Percentiles rank a stretch among this genome's conserved stretches.
Conservation (phyloP, 2,888 invertebrate species). For the Acanthacorydalis orientalis region DNA sequence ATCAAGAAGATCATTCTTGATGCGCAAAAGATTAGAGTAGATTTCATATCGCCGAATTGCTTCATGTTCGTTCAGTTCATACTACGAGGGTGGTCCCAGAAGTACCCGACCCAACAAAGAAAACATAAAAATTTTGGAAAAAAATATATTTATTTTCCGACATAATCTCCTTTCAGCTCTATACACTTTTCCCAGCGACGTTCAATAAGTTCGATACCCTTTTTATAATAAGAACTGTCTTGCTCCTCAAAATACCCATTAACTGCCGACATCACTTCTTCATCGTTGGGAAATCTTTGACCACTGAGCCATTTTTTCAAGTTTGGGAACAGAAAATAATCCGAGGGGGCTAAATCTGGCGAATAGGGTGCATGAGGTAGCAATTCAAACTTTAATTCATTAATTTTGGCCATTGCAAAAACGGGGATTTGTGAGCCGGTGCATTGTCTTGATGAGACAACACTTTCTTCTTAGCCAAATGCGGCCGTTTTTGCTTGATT, state of each 20-base stretch:
- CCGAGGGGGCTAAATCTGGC: constrained; percentile 9
- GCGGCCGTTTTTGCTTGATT: constrained; percentile 9
- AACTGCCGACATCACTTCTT: not conserved
- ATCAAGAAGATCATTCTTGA: too few species aligned
- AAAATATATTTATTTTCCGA: not conserved
- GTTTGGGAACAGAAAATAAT: constrained; percentile 5
- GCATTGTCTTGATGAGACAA: constrained; percentile 11
- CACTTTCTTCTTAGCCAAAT: constrained; percentile 10
- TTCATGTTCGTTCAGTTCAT: too few species aligned
- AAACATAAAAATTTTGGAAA: not conserved
- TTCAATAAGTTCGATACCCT: not conserved
- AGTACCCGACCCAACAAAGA: not conserved
- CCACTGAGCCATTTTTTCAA: not conserved
- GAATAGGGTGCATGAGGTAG: constrained; percentile 9
- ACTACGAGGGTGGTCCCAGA: not conserved
- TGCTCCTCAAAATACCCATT: not conserved
- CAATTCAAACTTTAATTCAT: constrained; percentile 9
- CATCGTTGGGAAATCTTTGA: not conserved
- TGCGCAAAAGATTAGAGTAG: too few species aligned
- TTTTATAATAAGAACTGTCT: not conserved
- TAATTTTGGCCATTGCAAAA: constrained; percentile 1
- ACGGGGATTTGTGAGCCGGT: constrained; percentile 6
- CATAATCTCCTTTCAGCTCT: not conserved
- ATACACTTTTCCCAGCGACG: constrained; percentile 5
- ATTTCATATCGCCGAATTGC: too few species aligned